Conservation (phyloP, 2,888 invertebrate species). For the Athrips mouffetella region DNA sequence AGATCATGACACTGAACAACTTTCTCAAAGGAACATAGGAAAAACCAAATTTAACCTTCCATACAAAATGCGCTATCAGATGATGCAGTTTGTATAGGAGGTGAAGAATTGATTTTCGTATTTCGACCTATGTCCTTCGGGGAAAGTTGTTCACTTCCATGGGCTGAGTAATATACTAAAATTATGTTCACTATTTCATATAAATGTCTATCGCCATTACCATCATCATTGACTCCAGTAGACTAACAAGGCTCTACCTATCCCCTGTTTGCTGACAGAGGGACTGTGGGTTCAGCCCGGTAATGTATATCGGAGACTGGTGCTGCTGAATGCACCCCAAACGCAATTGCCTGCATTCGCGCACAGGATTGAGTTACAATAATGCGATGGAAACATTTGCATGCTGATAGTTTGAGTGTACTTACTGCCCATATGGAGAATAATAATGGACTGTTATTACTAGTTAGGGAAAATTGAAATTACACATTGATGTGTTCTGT, state of each 20-base stretch:
- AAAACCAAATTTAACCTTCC: no score
- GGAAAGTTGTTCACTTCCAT: no score
- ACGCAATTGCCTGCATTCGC: constrained; percentile 75
- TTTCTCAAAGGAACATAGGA: no score
- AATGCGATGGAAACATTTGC: constrained; percentile 69
- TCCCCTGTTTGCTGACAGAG: constrained; percentile 56
- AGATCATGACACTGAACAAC: no score
- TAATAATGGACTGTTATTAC: constrained; percentile 7
- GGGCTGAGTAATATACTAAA: no score
- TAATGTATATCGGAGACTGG: constrained; percentile 13
- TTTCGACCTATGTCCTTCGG: no score
- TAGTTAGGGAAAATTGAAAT: background rate
- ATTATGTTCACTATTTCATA: no score
- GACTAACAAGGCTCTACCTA: constrained; percentile 31
- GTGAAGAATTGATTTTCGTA: no score
- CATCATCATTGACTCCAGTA: background rate
- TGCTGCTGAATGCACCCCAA: constrained; percentile 63
- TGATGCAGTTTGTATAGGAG: no score
- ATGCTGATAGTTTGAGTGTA: constrained; percentile 27
- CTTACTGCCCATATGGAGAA: constrained; percentile 7
- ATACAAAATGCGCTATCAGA: no score
- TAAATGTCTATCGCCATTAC: no score
- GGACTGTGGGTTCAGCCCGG: background rate
- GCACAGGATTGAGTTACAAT: constrained; percentile 69
- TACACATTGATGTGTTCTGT: background rate